Conservation (phyloP, 2,888 invertebrate species). For the Scrobipalpa costella region DNA sequence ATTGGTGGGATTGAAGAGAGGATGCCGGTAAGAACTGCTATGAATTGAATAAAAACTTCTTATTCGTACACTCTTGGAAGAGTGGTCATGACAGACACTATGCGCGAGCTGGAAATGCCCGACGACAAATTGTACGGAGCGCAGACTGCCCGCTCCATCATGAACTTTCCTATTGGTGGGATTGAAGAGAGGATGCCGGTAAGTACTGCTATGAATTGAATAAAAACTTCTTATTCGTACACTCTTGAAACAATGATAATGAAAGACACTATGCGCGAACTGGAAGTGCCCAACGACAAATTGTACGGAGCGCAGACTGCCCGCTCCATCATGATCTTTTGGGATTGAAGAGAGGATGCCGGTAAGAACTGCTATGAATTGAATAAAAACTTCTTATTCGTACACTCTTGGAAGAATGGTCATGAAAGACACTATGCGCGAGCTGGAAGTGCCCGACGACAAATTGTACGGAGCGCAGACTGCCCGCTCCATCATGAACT, state of each 20-base stretch:
- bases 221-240: too few relatives aligned
- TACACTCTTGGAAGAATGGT: too few relatives aligned
- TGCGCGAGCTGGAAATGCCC: slow-evolving; percentile 97
- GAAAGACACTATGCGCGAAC: slow-evolving; percentile 97
- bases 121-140: slow-evolving; percentile 96
- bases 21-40: slow-evolving; percentile 91
- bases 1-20: slow-evolving; percentile 96
- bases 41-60: not conserved
- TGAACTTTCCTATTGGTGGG: slow-evolving; percentile 99
- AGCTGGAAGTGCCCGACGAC: slow-evolving; percentile 94
- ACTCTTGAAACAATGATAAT: too few relatives aligned
- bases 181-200: slow-evolving; percentile 97
- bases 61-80: too few relatives aligned
- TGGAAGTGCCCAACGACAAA: slow-evolving; percentile 94
- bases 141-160: slow-evolving; percentile 96
- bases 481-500: slow-evolving; percentile 96
- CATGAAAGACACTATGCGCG: slow-evolving; percentile 98
- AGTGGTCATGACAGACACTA: slow-evolving; percentile 85
- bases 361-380: slow-evolving; percentile 76
- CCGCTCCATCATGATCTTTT: slow-evolving; percentile 95
- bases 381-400: too few relatives aligned
- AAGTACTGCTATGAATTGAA: slow-evolving; percentile 51
- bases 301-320: slow-evolving; percentile 99
- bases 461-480: slow-evolving; percentile 99
- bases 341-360: slow-evolving; percentile 97